phyloP scores from a whole-genome alignment of 2,113 vertebrate genomes.

The Cheirogaleus medius region DNA sequence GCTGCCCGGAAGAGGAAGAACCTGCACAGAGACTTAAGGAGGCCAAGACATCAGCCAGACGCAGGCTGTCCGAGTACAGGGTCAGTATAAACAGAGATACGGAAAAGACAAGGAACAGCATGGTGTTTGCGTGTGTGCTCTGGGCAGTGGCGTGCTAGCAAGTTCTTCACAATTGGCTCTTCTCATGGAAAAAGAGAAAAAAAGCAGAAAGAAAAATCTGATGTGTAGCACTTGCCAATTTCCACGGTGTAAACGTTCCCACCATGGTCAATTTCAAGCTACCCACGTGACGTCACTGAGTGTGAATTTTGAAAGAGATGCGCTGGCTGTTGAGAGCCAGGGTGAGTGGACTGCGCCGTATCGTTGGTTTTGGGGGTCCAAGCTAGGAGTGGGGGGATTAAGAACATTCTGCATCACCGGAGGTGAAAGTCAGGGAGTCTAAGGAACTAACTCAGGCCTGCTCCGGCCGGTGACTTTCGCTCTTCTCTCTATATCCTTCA shows the following conservation, averaged over 20 bases:
- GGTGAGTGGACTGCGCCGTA: too few relatives aligned
- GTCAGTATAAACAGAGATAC: not conserved
- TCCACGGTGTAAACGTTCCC: not conserved
- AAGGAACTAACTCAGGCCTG: not conserved
- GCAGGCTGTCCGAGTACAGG: not conserved
- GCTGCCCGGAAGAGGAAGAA: not conserved
- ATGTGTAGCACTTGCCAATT: not conserved
- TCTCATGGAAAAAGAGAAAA: not conserved
- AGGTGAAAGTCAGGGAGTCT: not conserved
- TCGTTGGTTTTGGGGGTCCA: not conserved
- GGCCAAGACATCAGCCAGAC: not conserved
- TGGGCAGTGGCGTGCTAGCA: not conserved
- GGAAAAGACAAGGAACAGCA: not conserved
- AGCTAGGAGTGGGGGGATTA: not conserved
- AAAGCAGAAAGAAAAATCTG: not conserved
- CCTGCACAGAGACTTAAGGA: not conserved
- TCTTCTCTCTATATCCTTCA: not conserved
- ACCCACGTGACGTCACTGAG: rapidly evolving
- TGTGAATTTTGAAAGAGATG: not conserved
- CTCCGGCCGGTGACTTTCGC: not conserved
- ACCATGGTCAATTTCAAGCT: not conserved
- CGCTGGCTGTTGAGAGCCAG: not conserved
- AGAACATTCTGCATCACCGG: not conserved
- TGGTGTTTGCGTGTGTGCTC: too few relatives aligned
- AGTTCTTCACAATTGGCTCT: not conserved